These are phyloP conservation scores for Aegotheles bennettii DNA, from an alignment of 2,113 vertebrate species.

Conservation along the genomic window DNA sequence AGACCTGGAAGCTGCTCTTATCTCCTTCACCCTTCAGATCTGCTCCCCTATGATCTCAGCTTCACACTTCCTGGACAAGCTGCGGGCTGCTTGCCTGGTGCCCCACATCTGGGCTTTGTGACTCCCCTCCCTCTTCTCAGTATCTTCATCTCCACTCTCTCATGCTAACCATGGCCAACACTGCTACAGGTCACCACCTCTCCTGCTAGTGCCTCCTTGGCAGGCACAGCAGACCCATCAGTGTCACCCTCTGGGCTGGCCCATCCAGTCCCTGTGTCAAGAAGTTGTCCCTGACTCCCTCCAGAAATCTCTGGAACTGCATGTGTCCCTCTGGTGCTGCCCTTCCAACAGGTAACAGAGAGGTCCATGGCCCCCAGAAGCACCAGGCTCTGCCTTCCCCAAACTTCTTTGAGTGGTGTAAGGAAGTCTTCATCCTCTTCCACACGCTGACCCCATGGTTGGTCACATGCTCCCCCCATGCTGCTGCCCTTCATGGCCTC, in stretches of 20 bases:
- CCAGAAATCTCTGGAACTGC: too few relatives aligned
- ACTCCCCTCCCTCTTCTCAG: not conserved
- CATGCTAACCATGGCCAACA: not conserved
- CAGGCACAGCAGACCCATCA: not conserved
- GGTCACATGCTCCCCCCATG: too few relatives aligned
- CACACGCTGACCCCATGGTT: too few relatives aligned
- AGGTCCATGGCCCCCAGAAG: too few relatives aligned
- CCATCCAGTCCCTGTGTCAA: too few relatives aligned
- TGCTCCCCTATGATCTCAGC: not conserved
- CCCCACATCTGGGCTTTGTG: not conserved
- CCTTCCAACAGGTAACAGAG: too few relatives aligned
- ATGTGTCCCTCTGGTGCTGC: too few relatives aligned
- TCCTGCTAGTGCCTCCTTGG: not conserved
- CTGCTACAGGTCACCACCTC: not conserved
- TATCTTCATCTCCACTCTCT: not conserved
- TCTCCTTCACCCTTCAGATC: not conserved
- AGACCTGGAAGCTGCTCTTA: not conserved
- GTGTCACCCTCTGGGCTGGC: too few relatives aligned
- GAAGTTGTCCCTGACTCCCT: not conserved
- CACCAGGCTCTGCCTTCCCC: too few relatives aligned
- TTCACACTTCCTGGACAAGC: accelerated
- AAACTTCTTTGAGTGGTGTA: too few relatives aligned
- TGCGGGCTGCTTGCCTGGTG: not conserved
- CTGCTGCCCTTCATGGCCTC: not conserved
- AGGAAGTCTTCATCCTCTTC: too few relatives aligned